Evolutionary conservation across 2,113 vertebrate species (phyloP), one percentile per base, ranked within the genome.

Genomic region (Ciconia maguari): DNA sequence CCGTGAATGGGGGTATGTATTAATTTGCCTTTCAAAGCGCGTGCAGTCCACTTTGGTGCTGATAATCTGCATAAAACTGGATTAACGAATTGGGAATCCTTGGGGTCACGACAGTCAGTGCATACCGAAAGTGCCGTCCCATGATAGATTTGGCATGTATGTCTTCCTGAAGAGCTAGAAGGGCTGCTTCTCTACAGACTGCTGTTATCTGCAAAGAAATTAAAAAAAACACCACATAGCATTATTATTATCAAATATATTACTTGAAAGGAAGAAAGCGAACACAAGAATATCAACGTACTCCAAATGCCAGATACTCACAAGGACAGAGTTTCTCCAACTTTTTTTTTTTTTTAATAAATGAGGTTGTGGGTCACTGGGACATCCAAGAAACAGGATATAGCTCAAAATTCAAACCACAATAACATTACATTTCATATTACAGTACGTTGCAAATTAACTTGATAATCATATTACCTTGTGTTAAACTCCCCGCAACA

Each of bases 181-280:
- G 99, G 76, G 98, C 99, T 26, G 99, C 99, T 97, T 99, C 99
- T 96, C 98, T 98, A 92, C 99, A 99, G 78, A 99, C 97, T 8
- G 99, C 99, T 17, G 98, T 97, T 97, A 99, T 99, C 99, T 99
- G 97, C 71, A 98, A 97, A 95, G 94, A 95, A 97, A 93, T 20
- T 19, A 71, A 84, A 66, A 88, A 51, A 4, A 54, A 16, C 3
- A 54, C 54, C 34, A 32, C 27, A 19, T 0, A 30, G 17, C 8
- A 10, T 65, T 20, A 48, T 55, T 51, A n/a, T 58, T 49, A 60
- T 6, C n/a, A 83, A 46, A 54, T 7, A 17, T 8, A n/a, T 25
- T 26, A n/a, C 49, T 41, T 16, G 38, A 60, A 69, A 68, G 48
- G 62, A 83, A 89, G 52, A 78, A 83, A 85, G 57, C 4, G 1